Percentiles rank a stretch among this genome's conserved stretches.
These are phyloP conservation scores for Labrus mixtus DNA, from an alignment of 2,113 vertebrate genomes.

Conservation along the genomic window DNA sequence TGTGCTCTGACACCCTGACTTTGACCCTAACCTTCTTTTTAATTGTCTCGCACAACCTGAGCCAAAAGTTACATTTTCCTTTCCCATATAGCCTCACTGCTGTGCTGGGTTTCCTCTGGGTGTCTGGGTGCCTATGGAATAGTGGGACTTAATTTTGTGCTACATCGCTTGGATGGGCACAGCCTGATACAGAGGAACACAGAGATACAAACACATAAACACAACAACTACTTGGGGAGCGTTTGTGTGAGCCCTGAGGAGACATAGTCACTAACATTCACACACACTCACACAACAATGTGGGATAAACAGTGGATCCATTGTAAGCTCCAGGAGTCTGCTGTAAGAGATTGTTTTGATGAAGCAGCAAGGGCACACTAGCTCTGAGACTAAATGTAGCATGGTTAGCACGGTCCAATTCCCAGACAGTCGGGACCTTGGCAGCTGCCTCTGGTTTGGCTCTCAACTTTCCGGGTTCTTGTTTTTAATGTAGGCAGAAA, in stretches of 20 bases:
- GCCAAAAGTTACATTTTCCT: constrained; percentile 21
- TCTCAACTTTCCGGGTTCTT: constrained; percentile 71
- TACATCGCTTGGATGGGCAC: constrained; percentile 71
- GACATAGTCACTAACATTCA: constrained; percentile 34
- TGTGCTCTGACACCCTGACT: constrained; percentile 5
- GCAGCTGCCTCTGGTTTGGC: constrained; percentile 67
- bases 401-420: constrained; percentile 67
- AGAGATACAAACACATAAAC: constrained; percentile 71
- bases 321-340: constrained; percentile 73
- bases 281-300: constrained; percentile 25
- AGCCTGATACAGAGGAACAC: constrained; percentile 65
- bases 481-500: constrained; percentile 64
- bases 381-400: constrained; percentile 76
- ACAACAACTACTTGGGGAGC: constrained; percentile 70
- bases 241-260: constrained; percentile 68
- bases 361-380: constrained; percentile 72
- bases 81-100: constrained; percentile 2
- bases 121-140: constrained; percentile 59
- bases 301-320: constrained; percentile 73
- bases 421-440: constrained; percentile 67
- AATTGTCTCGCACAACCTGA: constrained; percentile 2
- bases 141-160: constrained; percentile 74
- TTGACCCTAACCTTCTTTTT: constrained; percentile 57
- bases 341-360: constrained; percentile 76
- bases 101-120: constrained; percentile 33